A percentile compares a stretch with the other conserved stretches of the same genome.
phyloP scores from a whole-genome alignment of 2,113 vertebrate species.

The Limanda limanda region DNA sequence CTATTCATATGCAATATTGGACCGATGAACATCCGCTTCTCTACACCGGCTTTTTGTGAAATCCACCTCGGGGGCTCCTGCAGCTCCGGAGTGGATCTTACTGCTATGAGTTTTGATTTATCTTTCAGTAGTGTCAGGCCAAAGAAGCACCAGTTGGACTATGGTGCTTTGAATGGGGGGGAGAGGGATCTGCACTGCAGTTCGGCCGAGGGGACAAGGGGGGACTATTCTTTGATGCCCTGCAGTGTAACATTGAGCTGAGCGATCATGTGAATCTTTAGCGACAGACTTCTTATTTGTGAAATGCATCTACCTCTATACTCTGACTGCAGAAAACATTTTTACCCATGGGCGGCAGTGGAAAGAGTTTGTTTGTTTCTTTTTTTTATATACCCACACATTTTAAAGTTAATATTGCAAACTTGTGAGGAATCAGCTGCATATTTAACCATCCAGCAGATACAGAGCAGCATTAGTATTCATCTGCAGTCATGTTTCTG shows the following conservation, averaged over 20 bases:
- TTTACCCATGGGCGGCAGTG: neutral
- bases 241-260: neutral
- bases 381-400: neutral
- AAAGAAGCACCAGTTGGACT: slow-evolving; percentile 7
- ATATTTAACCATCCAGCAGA: neutral
- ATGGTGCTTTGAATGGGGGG: neutral
- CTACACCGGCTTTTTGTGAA: neutral
- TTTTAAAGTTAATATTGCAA: neutral
- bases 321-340: neutral
- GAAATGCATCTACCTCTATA: neutral
- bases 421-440: neutral
- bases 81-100: slow-evolving; percentile 8
- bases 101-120: neutral
- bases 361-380: neutral
- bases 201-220: neutral
- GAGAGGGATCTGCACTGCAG: slow-evolving; percentile 14
- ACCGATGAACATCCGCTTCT: slow-evolving; percentile 32
- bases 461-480: neutral
- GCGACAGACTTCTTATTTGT: no score
- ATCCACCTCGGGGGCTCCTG: slow-evolving; percentile 5
- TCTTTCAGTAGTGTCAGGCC: neutral
- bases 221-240: neutral
- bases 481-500: neutral
- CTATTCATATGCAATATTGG: neutral
- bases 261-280: neutral